phyloP scores from a whole-genome alignment of 2,113 vertebrate species.

The Chaenocephalus aceratus region DNA sequence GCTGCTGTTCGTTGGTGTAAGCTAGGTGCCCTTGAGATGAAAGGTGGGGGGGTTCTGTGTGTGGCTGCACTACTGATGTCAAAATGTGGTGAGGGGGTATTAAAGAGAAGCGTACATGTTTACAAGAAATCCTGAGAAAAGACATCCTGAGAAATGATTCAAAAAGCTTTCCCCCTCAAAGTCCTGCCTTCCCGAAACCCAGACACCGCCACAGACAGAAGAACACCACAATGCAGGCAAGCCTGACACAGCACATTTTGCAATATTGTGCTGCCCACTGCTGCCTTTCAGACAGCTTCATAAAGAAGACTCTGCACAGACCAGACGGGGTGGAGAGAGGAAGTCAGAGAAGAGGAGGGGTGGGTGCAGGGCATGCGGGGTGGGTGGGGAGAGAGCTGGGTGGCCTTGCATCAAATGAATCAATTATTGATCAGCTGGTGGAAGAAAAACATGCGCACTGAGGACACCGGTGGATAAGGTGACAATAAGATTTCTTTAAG shows the following conservation, averaged over 20 bases:
- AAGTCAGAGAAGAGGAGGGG: not conserved
- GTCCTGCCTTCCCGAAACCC: constrained; percentile 2
- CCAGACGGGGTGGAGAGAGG: not conserved
- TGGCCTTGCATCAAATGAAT: constrained; percentile 69
- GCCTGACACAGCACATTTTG: constrained; percentile 73
- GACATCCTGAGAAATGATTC: not conserved
- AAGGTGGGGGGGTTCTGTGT: constrained; percentile 34
- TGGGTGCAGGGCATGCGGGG: constrained; percentile 26
- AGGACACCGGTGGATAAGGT: constrained; percentile 16
- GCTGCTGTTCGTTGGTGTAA: not conserved
- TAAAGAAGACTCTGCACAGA: not conserved
- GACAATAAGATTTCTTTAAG: constrained; percentile 1
- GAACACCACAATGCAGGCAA: constrained; percentile 37
- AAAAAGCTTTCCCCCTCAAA: not conserved
- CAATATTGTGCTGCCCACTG: constrained; percentile 22
- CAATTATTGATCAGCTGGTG: constrained; percentile 71
- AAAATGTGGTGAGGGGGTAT: not conserved
- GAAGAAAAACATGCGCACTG: constrained; percentile 47
- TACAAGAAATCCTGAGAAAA: not conserved
- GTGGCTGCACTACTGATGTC: constrained; percentile 2
- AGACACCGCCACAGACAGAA: constrained; percentile 42
- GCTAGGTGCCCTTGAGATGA: constrained; percentile 58
- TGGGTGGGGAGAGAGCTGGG: constrained; percentile 38
- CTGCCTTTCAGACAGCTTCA: constrained; percentile 7
- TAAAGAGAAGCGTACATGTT: not conserved